Percentiles rank a stretch among this genome's conserved stretches.
Evolutionary conservation across 2,888 invertebrate genomes (phyloP).

Genomic region (Drosophila formosana): DNA sequence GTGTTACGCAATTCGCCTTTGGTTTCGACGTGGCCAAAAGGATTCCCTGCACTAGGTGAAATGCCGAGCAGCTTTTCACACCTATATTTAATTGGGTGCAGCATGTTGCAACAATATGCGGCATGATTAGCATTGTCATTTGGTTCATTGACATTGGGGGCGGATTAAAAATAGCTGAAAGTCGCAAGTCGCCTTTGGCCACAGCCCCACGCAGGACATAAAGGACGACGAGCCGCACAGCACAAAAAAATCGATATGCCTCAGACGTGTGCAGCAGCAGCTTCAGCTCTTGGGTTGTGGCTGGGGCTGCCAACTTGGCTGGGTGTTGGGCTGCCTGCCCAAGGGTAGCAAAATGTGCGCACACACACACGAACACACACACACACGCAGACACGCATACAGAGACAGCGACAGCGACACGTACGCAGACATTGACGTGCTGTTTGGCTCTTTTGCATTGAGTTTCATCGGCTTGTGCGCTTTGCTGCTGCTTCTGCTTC

Average conservation of each 20-base stretch:
- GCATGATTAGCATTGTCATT: constrained; percentile 9
- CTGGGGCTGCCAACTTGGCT: constrained; percentile 12
- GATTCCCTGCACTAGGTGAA: constrained; percentile 34
- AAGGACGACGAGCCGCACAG: constrained; percentile 34
- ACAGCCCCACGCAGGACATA: constrained; percentile 50
- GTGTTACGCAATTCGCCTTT: constrained; percentile 62
- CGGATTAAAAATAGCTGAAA: constrained; percentile 69
- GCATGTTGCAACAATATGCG: constrained; percentile 4
- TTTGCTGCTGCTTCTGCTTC: constrained; percentile 35
- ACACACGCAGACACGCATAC: constrained; percentile 17
- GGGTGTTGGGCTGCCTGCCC: constrained; percentile 43
- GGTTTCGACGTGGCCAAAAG: neutral
- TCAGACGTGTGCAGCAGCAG: constrained; percentile 73
- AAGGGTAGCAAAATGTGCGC: constrained; percentile 80
- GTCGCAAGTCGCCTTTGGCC: constrained; percentile 54
- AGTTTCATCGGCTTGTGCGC: constrained; percentile 59
- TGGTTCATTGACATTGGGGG: constrained; percentile 70
- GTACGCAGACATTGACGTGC: constrained; percentile 24
- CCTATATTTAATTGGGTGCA: constrained; percentile 13
- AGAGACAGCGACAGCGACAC: constrained; percentile 19
- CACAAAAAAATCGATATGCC: constrained; percentile 79
- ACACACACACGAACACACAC: constrained; percentile 51
- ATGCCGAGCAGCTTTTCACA: neutral
- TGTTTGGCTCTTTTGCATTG: constrained; percentile 59
- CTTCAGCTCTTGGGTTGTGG: constrained; percentile 33